Evolutionary conservation across 2,888 invertebrate genomes (phyloP).

Genomic region (Limnephilus rhombicus): DNA sequence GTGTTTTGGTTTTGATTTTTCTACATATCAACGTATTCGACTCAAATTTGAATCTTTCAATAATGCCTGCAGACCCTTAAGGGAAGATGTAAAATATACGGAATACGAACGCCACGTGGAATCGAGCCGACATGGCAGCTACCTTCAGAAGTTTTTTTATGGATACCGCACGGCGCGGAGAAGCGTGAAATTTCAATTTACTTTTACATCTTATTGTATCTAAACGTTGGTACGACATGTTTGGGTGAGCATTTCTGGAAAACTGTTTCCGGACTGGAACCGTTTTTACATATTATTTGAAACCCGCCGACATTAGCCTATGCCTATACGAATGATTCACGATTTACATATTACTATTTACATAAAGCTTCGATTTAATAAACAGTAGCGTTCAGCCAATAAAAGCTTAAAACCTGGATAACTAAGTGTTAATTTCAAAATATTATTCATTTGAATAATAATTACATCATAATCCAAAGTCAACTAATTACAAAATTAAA

Average conservation of each 20-base stretch:
- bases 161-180: neutral
- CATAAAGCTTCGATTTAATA: neutral
- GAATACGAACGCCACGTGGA: neutral
- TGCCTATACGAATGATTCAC: neutral
- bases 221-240: neutral
- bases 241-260: neutral
- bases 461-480: neutral
- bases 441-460: too few species aligned
- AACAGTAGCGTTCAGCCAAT: neutral
- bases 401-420: too few species aligned
- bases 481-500: neutral
- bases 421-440: too few species aligned
- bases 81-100: neutral
- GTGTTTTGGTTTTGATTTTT: neutral
- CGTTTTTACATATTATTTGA: neutral
- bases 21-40: neutral
- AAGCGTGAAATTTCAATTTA: conserved; percentile 41
- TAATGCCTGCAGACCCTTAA: neutral
- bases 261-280: neutral
- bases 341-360: neutral
- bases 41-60: neutral
- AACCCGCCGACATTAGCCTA: neutral
- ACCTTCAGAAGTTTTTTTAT: conserved; percentile 28
- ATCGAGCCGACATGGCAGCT: neutral
- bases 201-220: conserved; percentile 28